Conservation (phyloP, 2,888 invertebrate genomes). For the Drosophila mettleri region DNA sequence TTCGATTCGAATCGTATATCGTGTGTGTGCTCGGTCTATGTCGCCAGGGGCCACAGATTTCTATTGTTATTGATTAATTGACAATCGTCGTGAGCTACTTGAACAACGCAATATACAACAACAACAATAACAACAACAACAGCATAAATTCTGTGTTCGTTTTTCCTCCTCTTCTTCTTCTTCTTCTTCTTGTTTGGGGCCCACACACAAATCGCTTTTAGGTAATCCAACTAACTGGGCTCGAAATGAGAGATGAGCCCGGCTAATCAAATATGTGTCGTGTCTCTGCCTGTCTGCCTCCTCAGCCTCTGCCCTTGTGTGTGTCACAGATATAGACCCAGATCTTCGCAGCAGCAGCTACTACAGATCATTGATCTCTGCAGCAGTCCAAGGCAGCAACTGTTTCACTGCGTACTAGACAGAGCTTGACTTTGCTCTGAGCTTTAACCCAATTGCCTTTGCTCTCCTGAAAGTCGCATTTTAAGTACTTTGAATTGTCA, state of each 20-base stretch:
- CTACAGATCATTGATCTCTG: conserved; percentile 3
- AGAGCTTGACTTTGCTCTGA: neutral
- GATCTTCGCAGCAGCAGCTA: neutral
- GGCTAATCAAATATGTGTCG: conserved; percentile 16
- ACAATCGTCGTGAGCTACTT: conserved; percentile 66
- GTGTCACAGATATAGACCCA: neutral
- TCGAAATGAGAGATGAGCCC: conserved; percentile 19
- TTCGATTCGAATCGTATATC: conserved; percentile 27
- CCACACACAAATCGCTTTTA: conserved; percentile 34
- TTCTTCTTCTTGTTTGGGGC: neutral
- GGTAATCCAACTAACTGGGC: conserved; percentile 13
- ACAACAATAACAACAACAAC: conserved; percentile 15
- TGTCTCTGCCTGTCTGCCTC: neutral
- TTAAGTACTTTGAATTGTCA: too few species aligned
- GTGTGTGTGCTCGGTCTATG: conserved; percentile 35
- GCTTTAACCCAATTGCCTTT: neutral
- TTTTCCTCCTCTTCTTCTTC: neutral
- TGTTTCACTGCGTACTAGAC: neutral
- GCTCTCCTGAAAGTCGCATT: too few species aligned
- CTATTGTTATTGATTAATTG: conserved; percentile 75
- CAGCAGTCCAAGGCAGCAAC: neutral
- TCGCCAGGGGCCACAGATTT: conserved; percentile 64
- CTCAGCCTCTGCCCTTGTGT: neutral
- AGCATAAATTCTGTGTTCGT: neutral
- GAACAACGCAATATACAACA: conserved; percentile 37